These are phyloP conservation scores for Cecidostiba fungosa DNA, from an alignment of 2,888 invertebrate genomes.

Conservation along the genomic window DNA sequence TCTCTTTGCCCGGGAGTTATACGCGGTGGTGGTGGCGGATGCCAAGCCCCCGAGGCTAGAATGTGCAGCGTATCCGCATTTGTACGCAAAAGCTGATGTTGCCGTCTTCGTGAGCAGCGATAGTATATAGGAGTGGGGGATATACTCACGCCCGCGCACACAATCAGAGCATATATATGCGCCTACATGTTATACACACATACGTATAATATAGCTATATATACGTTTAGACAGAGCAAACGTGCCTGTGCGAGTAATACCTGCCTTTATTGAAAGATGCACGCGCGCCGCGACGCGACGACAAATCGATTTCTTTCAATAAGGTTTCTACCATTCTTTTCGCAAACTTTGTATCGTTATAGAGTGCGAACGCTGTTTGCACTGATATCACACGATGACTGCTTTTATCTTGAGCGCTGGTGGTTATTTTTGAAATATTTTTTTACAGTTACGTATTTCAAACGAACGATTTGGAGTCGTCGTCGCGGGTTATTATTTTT, in stretches of 20 bases:
- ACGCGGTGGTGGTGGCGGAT: background rate
- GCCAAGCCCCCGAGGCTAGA: slow-evolving; percentile 47
- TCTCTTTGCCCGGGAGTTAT: slow-evolving; percentile 40
- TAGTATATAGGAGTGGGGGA: background rate
- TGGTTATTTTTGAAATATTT: background rate
- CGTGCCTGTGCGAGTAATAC: slow-evolving; percentile 31
- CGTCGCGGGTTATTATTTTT: background rate
- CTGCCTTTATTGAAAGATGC: slow-evolving; percentile 49
- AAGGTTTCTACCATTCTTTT: slow-evolving; percentile 30
- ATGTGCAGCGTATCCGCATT: slow-evolving; percentile 54
- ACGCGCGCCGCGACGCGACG: background rate
- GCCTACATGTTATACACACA: too few species aligned
- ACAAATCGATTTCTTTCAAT: slow-evolving; percentile 48
- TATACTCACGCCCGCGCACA: background rate
- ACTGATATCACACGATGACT: too few species aligned
- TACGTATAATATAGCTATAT: background rate
- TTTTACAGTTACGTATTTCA: too few species aligned
- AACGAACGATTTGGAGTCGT: too few species aligned
- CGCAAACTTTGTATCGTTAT: slow-evolving; percentile 6
- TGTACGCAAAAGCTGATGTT: slow-evolving; percentile 55
- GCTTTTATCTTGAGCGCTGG: too few species aligned
- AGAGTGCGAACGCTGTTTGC: background rate
- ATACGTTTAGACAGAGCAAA: background rate
- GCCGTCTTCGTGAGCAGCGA: slow-evolving; percentile 25
- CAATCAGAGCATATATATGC: too few species aligned